A percentile compares a stretch with the other conserved stretches of the same genome.
Evolutionary conservation across 2,888 invertebrate species (phyloP).

Genomic region (Folsomia candida): DNA sequence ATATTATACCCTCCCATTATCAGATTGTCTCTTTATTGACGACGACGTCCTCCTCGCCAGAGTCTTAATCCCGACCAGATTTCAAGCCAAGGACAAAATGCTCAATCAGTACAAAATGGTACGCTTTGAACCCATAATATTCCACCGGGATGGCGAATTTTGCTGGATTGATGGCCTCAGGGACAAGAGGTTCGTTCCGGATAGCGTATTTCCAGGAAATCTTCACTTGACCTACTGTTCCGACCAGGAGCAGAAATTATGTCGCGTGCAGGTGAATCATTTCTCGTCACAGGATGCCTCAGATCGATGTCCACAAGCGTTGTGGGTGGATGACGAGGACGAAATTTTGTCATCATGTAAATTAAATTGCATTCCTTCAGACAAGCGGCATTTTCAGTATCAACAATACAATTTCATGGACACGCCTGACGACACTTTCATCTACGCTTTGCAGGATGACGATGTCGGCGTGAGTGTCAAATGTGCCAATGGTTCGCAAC

Average conservation of each 20-base stretch:
- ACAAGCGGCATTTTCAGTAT: neutral
- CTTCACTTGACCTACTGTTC: slow-evolving; percentile 11
- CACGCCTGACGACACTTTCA: slow-evolving; percentile 1
- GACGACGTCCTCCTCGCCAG: slow-evolving; percentile 28
- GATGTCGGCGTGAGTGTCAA: neutral
- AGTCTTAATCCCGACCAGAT: slow-evolving; percentile 34
- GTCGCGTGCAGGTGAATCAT: neutral
- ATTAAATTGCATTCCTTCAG: slow-evolving; percentile 18
- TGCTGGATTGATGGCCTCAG: slow-evolving; percentile 16
- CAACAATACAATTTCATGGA: neutral
- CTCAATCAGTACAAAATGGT: neutral
- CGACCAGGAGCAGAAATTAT: neutral
- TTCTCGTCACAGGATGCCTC: slow-evolving; percentile 12
- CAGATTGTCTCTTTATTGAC: slow-evolving; percentile 35
- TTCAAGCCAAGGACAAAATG: neutral
- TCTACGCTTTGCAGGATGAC: slow-evolving; percentile 5
- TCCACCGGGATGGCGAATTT: slow-evolving; percentile 14
- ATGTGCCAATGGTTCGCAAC: neutral
- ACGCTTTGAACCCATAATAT: slow-evolving; percentile 2
- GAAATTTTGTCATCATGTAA: slow-evolving; percentile 23
- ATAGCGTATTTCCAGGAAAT: slow-evolving; percentile 1
- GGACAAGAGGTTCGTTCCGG: slow-evolving; percentile 3
- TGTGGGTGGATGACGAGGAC: slow-evolving; percentile 19
- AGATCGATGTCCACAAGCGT: slow-evolving; percentile 18
- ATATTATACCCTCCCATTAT: slow-evolving; percentile 33